Evolutionary conservation across 23 tunicate species (phyloP), one percentile per base, ranked within the genome.

Genomic region (Ascidia mentula): DNA sequence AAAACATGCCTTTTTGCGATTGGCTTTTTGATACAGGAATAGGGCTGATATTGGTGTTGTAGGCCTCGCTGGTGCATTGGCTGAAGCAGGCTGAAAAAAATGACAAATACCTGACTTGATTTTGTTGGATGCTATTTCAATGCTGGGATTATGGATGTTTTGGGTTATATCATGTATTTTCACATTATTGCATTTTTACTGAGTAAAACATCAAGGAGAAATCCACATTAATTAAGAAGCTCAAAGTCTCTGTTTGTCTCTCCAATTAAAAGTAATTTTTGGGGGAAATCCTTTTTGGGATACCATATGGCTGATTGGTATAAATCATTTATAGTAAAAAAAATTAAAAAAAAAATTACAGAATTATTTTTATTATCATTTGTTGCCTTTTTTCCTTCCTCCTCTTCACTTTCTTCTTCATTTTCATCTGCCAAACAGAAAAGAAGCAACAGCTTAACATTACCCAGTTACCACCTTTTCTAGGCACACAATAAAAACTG

Each of bases 11-110:
- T 93, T 84, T 75, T 84, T 91, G 34, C 89, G 83, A 65, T 93
- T 93, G 26, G 98, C 98, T 77, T 80, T 93, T 70, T 93, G 88
- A 77, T 93, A 88, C 18, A 93, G 79, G 60, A 93, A 93, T 31
- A 93, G 72, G 0, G 98, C 98, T 34, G 98, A 93, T 45, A 93
- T 88, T 4, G 98, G 98, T 24, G 98, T 88, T 30, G 93, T 88
- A 34, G 98, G 93, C 31, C 98, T 72, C 8, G 88, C 74, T 5
- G 97, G 92, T 22, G 74, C 89, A 53, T 53, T 53, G 1, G 80
- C 60, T 4, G 34, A 36, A 20, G 34, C 18, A 18, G 46, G 34
- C 78, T 74, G 24, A 8, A 39, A 35, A 53, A 53, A 53, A 6
- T 6, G 22, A 9, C 13, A 53, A 9, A 20, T 6, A 53, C n/a